A percentile compares a stretch with the other conserved stretches of the same genome.
phyloP scores from a whole-genome alignment of 2,888 invertebrate genomes.

The Ryuthela nishihirai region DNA sequence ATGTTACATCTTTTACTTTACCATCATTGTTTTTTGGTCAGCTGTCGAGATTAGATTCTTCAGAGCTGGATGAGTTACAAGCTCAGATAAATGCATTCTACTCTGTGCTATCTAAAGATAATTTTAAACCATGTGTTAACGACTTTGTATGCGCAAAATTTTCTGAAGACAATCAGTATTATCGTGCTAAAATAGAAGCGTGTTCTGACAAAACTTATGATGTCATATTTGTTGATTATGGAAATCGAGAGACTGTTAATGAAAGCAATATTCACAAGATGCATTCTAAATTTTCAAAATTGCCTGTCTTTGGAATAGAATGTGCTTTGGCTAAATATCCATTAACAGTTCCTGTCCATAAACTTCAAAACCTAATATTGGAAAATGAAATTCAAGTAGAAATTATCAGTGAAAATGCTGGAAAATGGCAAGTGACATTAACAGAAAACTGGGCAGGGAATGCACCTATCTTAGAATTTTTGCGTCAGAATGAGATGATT shows the following conservation, averaged over 20 bases:
- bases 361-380: slow-evolving; percentile 12
- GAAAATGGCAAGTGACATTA: slow-evolving; percentile 13
- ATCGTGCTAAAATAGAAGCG: slow-evolving; percentile 43
- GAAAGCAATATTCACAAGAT: slow-evolving; percentile 42
- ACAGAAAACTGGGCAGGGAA: slow-evolving; percentile 19
- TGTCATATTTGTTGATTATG: slow-evolving; percentile 49
- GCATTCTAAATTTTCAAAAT: slow-evolving; percentile 41
- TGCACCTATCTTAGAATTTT: slow-evolving; percentile 9
- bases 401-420: slow-evolving; percentile 14
- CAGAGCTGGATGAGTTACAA: slow-evolving; percentile 14
- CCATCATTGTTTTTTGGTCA: slow-evolving; percentile 18
- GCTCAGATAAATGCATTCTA: slow-evolving; percentile 22
- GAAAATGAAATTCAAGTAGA: slow-evolving; percentile 23
- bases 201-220: background rate
- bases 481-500: background rate
- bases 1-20: slow-evolving; percentile 8
- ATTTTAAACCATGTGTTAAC: slow-evolving; percentile 11
- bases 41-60: slow-evolving; percentile 14
- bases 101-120: background rate
- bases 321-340: slow-evolving; percentile 41
- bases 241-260: slow-evolving; percentile 46
- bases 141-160: slow-evolving; percentile 40
- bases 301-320: slow-evolving; percentile 45
- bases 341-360: slow-evolving; percentile 10
- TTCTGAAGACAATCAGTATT: slow-evolving; percentile 46